A percentile compares a stretch with the other conserved stretches of the same genome.
phyloP scores from a whole-genome alignment of 2,113 vertebrate genomes.

The Pithys albifrons region DNA sequence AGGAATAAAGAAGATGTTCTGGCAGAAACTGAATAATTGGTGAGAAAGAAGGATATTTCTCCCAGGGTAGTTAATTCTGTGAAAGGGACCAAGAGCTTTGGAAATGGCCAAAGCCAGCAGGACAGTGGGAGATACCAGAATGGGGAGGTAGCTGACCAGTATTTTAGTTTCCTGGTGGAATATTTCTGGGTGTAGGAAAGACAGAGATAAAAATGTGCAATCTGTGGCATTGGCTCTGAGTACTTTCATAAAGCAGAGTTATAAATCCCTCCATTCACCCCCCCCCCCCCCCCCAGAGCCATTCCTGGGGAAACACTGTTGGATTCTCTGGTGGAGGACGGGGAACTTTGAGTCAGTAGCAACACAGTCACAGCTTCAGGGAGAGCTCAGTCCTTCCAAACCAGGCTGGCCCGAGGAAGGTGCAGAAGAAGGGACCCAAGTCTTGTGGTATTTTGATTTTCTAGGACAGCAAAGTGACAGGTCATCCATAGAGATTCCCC shows the following conservation, averaged over 20 bases:
- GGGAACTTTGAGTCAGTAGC: not conserved
- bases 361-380: not conserved
- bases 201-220: not conserved
- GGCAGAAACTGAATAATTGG: not conserved
- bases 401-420: not conserved
- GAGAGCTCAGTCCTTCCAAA: not conserved
- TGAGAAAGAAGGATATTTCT: not conserved
- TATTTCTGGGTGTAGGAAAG: not conserved
- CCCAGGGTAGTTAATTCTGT: not conserved
- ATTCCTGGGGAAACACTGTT: not conserved
- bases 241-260: not conserved
- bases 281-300: not conserved
- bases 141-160: not conserved
- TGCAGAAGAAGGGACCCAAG: not conserved
- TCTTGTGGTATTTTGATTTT: rapidly evolving
- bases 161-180: not conserved
- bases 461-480: not conserved
- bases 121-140: not conserved
- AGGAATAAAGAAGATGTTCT: not conserved
- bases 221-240: not conserved
- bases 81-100: not conserved
- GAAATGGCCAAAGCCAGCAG: not conserved
- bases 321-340: not conserved
- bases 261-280: not conserved
- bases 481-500: rapidly evolving